Percentiles rank a stretch among this genome's conserved stretches.
These are phyloP conservation scores for Threskiornis aethiopicus DNA, from an alignment of 2,797 vertebrate genomes.

Conservation along the genomic window DNA sequence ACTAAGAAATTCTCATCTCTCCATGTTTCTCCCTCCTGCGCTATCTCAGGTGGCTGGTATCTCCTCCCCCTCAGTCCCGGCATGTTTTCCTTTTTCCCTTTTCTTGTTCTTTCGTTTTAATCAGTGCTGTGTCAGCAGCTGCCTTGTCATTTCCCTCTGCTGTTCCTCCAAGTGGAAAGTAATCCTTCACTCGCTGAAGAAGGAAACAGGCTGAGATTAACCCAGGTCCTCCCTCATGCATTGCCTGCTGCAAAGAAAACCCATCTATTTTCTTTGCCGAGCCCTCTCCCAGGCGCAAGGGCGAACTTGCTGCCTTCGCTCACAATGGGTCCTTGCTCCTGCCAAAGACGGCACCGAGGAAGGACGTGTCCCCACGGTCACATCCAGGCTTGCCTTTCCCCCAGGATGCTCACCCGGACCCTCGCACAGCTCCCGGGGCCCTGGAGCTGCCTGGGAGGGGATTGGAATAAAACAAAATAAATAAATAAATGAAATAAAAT, in stretches of 20 bases:
- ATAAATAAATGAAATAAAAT: background rate
- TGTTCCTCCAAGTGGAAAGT: slow-evolving; percentile 16
- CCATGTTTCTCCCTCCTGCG: fast-evolving
- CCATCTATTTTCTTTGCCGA: background rate
- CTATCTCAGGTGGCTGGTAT: background rate
- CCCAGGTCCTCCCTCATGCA: background rate
- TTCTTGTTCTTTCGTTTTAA: background rate
- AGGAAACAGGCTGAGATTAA: slow-evolving; percentile 25
- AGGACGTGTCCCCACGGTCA: background rate
- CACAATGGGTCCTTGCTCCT: background rate
- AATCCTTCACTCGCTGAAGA: background rate
- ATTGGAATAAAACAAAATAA: background rate
- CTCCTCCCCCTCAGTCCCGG: background rate
- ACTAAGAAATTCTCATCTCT: background rate
- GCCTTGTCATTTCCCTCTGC: background rate
- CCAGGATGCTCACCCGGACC: background rate
- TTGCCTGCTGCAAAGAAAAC: background rate
- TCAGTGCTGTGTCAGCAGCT: slow-evolving; percentile 54
- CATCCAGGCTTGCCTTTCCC: background rate
- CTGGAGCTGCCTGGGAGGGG: background rate
- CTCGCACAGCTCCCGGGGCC: background rate
- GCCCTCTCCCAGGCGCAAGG: background rate
- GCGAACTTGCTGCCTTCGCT: background rate
- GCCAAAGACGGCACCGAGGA: background rate
- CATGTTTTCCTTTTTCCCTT: background rate